phyloP scores from a whole-genome alignment of 2,113 vertebrate species.

The Neomonachus schauinslandi region DNA sequence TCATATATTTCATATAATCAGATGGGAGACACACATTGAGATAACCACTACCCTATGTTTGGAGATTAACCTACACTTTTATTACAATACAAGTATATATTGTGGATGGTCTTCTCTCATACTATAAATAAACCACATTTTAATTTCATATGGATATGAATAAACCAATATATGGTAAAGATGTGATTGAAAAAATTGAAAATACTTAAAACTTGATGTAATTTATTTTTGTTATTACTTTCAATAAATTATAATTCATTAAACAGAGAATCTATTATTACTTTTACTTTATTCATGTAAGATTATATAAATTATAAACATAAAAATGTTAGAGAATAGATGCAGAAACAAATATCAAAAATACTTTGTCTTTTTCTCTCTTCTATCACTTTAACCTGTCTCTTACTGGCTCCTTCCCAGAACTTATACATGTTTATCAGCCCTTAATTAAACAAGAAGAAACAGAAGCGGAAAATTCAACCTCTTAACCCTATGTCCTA shows the following conservation, averaged over 20 bases:
- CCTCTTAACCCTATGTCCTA: neutral
- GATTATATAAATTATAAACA: neutral
- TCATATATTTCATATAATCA: neutral
- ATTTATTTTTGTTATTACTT: neutral
- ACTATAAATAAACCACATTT: neutral
- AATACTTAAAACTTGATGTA: neutral
- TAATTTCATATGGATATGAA: neutral
- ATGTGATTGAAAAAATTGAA: neutral
- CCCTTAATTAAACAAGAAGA: neutral
- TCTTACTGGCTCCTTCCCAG: neutral
- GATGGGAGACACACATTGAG: neutral
- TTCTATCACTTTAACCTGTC: neutral
- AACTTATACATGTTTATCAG: neutral
- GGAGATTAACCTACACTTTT: neutral
- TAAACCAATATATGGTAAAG: neutral
- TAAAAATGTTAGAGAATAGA: neutral
- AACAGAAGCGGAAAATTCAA: neutral
- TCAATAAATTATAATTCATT: neutral
- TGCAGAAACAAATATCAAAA: neutral
- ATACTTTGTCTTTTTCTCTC: neutral
- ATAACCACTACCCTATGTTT: neutral
- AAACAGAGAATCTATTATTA: neutral
- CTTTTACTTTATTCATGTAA: neutral
- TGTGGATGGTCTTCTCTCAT: neutral
- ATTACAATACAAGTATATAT: neutral